Evolutionary conservation across 1,140 invertebrate species (phyloP).

Genomic region (Neodiprion fabricii): DNA sequence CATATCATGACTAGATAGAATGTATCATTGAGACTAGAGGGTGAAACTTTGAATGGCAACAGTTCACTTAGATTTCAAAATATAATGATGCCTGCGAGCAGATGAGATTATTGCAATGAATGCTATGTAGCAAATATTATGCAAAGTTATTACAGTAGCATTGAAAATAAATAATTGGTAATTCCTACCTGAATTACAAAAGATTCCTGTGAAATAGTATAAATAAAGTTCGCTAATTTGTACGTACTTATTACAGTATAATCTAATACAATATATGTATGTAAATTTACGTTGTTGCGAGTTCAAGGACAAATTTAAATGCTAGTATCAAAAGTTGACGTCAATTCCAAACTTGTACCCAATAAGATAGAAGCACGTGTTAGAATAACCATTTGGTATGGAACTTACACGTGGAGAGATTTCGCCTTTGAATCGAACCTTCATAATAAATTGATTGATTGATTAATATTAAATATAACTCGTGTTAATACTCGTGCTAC

Average conservation of each 20-base stretch:
- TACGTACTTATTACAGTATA: conserved; percentile 20
- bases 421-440: neutral
- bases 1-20: neutral
- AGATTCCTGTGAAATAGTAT: neutral
- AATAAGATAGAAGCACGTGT: neutral
- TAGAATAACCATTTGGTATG: neutral
- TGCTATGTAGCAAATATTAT: neutral
- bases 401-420: neutral
- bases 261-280: conserved; percentile 55
- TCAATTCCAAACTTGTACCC: conserved; percentile 4
- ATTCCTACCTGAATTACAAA: neutral
- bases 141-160: neutral
- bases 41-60: neutral
- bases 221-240: neutral
- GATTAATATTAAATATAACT: neutral
- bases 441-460: neutral
- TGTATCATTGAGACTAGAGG: neutral
- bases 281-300: conserved; percentile 45
- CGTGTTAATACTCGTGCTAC: neutral
- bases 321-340: neutral
- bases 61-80: neutral
- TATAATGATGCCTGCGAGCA: neutral
- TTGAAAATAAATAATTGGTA: neutral
- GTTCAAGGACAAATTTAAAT: neutral
- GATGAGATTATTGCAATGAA: conserved; percentile 8